Evolutionary conservation across 2,113 vertebrate species (phyloP).

Genomic region (Hemichromis elongatus): DNA sequence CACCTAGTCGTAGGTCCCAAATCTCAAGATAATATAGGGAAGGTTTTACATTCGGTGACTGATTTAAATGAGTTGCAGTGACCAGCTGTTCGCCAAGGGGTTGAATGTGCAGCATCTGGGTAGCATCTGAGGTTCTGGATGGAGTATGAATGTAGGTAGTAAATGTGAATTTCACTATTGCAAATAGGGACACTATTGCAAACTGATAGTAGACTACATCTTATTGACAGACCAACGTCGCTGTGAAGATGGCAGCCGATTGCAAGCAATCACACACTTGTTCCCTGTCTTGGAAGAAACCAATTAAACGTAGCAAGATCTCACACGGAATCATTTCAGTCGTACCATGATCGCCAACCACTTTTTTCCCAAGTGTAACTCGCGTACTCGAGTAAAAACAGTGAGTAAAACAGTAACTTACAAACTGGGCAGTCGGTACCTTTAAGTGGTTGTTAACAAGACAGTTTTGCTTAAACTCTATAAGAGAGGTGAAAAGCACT

Average conservation of each 20-base stretch:
- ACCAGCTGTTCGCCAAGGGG: neutral
- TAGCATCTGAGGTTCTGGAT: neutral
- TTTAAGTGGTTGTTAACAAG: neutral
- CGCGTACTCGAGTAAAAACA: neutral
- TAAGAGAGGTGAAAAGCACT: neutral
- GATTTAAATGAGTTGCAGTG: neutral
- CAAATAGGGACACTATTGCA: no score
- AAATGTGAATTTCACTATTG: neutral
- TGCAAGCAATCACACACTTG: neutral
- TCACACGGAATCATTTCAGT: neutral
- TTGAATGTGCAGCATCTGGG: neutral
- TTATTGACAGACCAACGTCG: neutral
- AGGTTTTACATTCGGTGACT: neutral
- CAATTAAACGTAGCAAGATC: neutral
- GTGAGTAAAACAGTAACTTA: neutral
- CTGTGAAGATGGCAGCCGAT: neutral
- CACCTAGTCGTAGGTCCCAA: neutral
- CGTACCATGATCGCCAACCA: neutral
- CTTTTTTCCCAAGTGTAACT: neutral
- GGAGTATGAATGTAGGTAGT: neutral
- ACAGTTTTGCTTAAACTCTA: neutral
- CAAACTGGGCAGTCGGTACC: neutral
- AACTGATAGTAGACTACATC: neutral
- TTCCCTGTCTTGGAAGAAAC: neutral
- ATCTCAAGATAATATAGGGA: neutral